These are phyloP conservation scores for Gryllus bimaculatus DNA, from an alignment of 1,140 invertebrate species.

Conservation along the genomic window DNA sequence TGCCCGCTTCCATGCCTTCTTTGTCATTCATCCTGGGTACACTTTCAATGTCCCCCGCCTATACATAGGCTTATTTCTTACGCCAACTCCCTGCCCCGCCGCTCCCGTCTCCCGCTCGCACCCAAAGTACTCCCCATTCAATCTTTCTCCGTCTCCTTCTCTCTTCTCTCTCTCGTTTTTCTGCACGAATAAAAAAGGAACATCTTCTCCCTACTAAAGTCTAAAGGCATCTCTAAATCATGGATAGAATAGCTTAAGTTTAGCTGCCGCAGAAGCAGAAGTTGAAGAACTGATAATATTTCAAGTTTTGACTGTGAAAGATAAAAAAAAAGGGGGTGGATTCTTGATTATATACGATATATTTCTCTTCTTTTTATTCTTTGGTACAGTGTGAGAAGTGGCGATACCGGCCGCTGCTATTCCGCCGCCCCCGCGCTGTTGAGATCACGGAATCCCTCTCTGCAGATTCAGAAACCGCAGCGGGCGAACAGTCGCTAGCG, in stretches of 20 bases:
- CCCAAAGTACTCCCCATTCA: background rate
- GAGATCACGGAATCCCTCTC: background rate
- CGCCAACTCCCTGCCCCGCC: no score
- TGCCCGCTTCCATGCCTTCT: background rate
- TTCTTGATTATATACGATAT: slow-evolving; percentile 6
- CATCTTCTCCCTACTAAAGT: background rate
- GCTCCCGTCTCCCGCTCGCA: background rate
- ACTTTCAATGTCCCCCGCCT: background rate
- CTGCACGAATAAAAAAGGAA: background rate
- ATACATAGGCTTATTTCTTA: slow-evolving; percentile 5
- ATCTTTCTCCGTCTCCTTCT: background rate
- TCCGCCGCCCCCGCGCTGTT: background rate
- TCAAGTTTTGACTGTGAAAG: background rate
- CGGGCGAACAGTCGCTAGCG: background rate
- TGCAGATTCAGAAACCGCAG: background rate
- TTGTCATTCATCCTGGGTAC: background rate
- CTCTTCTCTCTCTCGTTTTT: background rate
- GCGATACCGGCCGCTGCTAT: background rate
- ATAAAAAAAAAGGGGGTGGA: background rate
- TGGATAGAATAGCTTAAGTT: slow-evolving; percentile 5
- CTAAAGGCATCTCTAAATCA: slow-evolving; percentile 4
- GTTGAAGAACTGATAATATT: slow-evolving; percentile 2
- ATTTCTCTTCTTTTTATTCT: slow-evolving; percentile 2
- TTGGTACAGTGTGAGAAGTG: background rate
- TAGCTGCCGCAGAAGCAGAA: background rate